phyloP scores from a whole-genome alignment of 2,888 invertebrate genomes.

The Cantharis rustica region DNA sequence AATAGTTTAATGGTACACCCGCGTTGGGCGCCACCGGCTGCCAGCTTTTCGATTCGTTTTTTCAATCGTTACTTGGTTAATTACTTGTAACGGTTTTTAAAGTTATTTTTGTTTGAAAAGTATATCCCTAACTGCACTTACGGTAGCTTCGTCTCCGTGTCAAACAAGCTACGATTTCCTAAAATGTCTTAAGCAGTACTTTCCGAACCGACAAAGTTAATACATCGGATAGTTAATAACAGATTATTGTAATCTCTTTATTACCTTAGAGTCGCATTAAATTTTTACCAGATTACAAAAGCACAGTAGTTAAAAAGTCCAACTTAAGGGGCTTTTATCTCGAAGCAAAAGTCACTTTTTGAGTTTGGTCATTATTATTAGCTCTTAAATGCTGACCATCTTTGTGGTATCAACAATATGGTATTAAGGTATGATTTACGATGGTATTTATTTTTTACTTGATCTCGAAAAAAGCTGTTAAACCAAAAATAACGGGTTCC shows the following conservation, averaged over 20 bases:
- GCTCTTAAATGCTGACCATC: not conserved
- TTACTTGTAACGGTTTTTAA: not conserved
- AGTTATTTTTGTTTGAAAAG: not conserved
- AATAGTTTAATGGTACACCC: not conserved
- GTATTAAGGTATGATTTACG: conserved; percentile 49
- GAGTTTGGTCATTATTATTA: not conserved
- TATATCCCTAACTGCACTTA: not conserved
- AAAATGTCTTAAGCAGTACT: conserved; percentile 20
- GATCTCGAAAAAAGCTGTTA: conserved; percentile 24
- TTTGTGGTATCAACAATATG: conserved; percentile 29
- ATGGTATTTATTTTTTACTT: conserved; percentile 45
- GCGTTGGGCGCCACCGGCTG: not conserved
- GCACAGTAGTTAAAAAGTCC: conserved; percentile 12
- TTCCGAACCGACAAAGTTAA: conserved; percentile 25
- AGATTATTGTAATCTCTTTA: conserved; percentile 42
- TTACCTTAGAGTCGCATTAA: conserved; percentile 42
- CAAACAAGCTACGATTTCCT: conserved; percentile 13
- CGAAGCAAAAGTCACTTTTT: not conserved
- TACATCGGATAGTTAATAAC: conserved; percentile 20
- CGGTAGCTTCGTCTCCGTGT: conserved; percentile 17
- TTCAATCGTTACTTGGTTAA: not conserved
- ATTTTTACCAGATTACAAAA: conserved; percentile 34
- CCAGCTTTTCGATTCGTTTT: not conserved
- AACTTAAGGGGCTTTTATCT: not conserved
- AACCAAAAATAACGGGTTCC: not conserved